These are phyloP conservation scores for Hippocampus mohnikei DNA, from an alignment of 2,113 vertebrate genomes.

Conservation along the genomic window DNA sequence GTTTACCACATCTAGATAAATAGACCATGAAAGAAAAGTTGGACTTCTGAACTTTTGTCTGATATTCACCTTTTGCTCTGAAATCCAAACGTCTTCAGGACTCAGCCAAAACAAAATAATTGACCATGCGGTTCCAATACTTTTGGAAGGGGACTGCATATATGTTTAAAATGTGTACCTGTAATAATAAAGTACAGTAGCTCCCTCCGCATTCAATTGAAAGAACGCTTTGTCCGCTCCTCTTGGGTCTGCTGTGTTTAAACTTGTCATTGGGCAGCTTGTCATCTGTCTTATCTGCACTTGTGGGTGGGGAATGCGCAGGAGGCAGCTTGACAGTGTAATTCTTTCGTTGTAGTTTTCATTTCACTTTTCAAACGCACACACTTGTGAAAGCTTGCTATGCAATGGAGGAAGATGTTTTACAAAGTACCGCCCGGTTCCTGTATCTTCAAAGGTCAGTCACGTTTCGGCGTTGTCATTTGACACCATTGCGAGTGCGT, in stretches of 20 bases:
- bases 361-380: background rate
- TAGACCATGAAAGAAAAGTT: no score
- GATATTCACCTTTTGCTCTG: no score
- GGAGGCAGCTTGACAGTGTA: slow-evolving; percentile 18
- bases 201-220: background rate
- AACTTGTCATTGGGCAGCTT: slow-evolving; percentile 15
- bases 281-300: slow-evolving; percentile 24
- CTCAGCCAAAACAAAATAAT: no score
- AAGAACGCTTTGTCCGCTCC: background rate
- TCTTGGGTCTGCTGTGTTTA: background rate
- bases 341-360: background rate
- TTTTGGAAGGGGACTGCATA: background rate
- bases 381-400: background rate
- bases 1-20: no score
- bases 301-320: slow-evolving; percentile 45
- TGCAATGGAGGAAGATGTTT: slow-evolving; percentile 62
- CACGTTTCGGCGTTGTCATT: slow-evolving; percentile 9
- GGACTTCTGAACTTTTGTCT: no score
- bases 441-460: slow-evolving; percentile 63
- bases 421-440: slow-evolving; percentile 42
- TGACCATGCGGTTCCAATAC: no score
- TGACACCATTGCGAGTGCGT: slow-evolving; percentile 9
- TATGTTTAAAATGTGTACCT: background rate
- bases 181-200: background rate
- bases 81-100: no score